Evolutionary conservation across 2,888 invertebrate genomes (phyloP), one percentile per base, ranked within the genome.

Genomic region (Xanthia icteritia): DNA sequence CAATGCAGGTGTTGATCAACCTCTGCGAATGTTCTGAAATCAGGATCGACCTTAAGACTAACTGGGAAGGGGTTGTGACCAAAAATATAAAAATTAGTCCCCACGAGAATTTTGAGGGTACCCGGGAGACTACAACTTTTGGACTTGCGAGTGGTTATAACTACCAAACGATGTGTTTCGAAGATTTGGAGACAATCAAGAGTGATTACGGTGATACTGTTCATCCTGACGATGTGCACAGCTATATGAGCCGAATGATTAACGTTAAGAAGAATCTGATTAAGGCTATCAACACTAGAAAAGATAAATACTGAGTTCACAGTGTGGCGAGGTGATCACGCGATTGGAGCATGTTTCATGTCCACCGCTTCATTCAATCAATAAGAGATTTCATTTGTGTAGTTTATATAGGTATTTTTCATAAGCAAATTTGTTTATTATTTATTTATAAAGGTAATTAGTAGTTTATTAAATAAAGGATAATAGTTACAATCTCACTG

Each of bases 11-110:
- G 0, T 79, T 96, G 54, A 94, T 96, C 9, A 96, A 96, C 83
- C 86, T 96, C 0, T 95, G 96, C 89, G 96, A 96, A 68, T 93
- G 93, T 81, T 95, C 96, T 0, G 96, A 96, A 74, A 91, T 96
- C 3, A 90, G 95, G 58, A 67, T 93, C 48, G 92, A 95, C 70
- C 83, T 96, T 86, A 94, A 93, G 76, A 68, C 45, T 0, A 81
- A 93, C 60, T 95, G 94, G 93, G 91, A 92, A 82, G 79, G 66
- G 4, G 91, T 91, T 15, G 84, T 95, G 0, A 27, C 0, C 1
- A 87, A 82, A 8, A 71, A 36, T 3, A 91, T 95, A 3, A 89
- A 76, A 2, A 92, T 96, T 13, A 90, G 93, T 51, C 92, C 90
- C 0, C 92, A 94, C 48, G 95, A 96, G 73, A 87, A 93, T 51